Evolutionary conservation across 2,888 invertebrate species (phyloP).

Genomic region (Harmothoe impar): DNA sequence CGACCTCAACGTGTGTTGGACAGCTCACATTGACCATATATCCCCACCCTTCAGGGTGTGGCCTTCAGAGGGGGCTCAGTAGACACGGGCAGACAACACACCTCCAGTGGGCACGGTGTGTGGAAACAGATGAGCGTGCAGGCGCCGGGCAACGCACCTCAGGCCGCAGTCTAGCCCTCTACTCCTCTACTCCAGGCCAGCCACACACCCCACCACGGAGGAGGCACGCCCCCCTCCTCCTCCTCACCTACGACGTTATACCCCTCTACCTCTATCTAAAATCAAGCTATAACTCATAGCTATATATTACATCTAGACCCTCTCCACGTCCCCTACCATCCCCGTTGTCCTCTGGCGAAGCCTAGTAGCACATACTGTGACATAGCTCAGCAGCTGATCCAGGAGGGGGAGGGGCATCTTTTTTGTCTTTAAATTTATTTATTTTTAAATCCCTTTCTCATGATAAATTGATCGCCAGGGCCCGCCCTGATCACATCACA

Average conservation of each 20-base stretch:
- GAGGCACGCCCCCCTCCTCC: neutral
- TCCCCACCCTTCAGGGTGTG: neutral
- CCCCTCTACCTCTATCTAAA: neutral
- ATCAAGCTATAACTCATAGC: too few relatives aligned
- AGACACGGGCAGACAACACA: neutral
- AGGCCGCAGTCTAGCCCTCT: too few relatives aligned
- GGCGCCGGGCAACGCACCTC: neutral
- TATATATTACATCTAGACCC: too few relatives aligned
- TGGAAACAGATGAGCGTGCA: constrained; percentile 6
- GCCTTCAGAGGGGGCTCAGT: neutral
- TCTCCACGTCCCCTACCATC: too few relatives aligned
- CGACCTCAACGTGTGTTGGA: constrained; percentile 31
- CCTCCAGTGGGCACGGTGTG: neutral
- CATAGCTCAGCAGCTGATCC: too few relatives aligned
- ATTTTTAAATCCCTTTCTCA: too few relatives aligned
- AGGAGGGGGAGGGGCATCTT: too few relatives aligned
- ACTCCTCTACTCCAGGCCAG: neutral
- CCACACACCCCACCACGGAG: neutral
- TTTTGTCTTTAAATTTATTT: too few relatives aligned
- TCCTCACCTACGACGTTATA: neutral
- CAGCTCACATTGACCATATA: constrained; percentile 18
- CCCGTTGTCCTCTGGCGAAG: too few relatives aligned
- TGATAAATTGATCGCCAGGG: too few relatives aligned
- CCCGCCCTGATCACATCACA: too few relatives aligned
- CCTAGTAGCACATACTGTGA: too few relatives aligned